These are phyloP conservation scores for Hyles lineata DNA, from an alignment of 2,888 invertebrate species.

Conservation along the genomic window DNA sequence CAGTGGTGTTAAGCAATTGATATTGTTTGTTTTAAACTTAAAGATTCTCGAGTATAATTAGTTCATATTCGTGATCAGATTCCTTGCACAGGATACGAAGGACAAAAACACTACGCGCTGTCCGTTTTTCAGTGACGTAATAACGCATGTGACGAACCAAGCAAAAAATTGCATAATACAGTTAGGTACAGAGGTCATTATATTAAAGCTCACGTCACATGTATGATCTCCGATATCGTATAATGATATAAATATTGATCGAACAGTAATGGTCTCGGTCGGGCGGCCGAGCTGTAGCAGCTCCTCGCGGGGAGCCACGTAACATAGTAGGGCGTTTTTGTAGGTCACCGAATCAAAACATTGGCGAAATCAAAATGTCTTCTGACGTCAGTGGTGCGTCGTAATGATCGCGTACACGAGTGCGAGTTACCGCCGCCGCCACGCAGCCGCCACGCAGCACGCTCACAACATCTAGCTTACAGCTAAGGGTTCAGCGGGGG, in stretches of 20 bases:
- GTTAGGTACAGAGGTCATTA: not conserved
- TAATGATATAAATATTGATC: conserved; percentile 17
- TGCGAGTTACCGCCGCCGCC: conserved; percentile 23
- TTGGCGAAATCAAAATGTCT: conserved; percentile 62
- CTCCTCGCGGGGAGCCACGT: conserved; percentile 34
- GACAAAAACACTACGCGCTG: not conserved
- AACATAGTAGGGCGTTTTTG: conserved; percentile 30
- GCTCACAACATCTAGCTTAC: conserved; percentile 46
- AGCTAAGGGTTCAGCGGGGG: conserved; percentile 46
- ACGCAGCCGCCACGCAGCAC: conserved; percentile 33
- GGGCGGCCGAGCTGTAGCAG: not conserved
- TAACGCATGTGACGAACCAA: not conserved
- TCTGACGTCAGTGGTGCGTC: conserved; percentile 38
- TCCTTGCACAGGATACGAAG: too few species aligned
- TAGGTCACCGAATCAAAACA: conserved; percentile 50
- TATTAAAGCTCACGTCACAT: conserved; percentile 1
- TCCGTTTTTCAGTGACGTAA: conserved; percentile 12
- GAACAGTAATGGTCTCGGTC: not conserved
- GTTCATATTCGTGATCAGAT: not conserved
- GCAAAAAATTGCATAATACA: conserved; percentile 11
- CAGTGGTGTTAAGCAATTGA: not conserved
- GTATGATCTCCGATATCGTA: not conserved
- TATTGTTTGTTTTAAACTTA: not conserved
- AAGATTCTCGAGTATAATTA: not conserved
- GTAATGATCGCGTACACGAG: conserved; percentile 22